Base-by-base conservation (phyloP, 2,888 invertebrate genomes). In the Drosophila kuntzei region DNA sequence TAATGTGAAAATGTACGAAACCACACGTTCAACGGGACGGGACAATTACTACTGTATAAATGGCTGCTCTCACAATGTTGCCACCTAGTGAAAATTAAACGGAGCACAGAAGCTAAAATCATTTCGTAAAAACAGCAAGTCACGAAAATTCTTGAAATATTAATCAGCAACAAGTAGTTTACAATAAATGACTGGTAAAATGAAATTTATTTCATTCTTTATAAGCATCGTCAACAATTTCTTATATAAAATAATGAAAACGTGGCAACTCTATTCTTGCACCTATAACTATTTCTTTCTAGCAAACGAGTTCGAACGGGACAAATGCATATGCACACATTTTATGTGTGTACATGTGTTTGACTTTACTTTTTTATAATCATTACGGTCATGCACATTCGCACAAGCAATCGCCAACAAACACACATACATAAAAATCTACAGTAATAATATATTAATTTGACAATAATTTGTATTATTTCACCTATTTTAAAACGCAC, bases 1-100 rank as follows among this genome's bases (percentile, higher is more conserved):
- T 39, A 47, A 37, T 62, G 50, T 60, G 53, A 73, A 72, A 80
- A 69, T 66, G 50, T 55, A 67, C 57, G 65, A 55, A 61, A 64
- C 62, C 57, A 63, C 75, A 85, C 76, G 65, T 70, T 70, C 50
- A 63, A 81, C 65, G 49, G 69, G 78, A 83, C 83, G 81, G 73
- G 68, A 75, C 62, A 64, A 66, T 76, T 74, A 72, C 75, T 72
- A 67, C 63, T 65, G 70, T 69, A 72, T 74, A 73, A 68, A 80
- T 80, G 76, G 70, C 79, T 71, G 64, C 53, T 71, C 18, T 16
- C 22, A 27, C 47, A 62, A 71, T 55, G 72, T 69, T 82, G 87
- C 84, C 82, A 82, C 84, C 79, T 66, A 41, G 47, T 29, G 25
- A 34, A 25, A 53, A 27, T 32, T 37, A 14, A 27, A 3, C 4